These are phyloP conservation scores for Albula goreensis DNA, from an alignment of 2,113 vertebrate species.

Conservation along the genomic window DNA sequence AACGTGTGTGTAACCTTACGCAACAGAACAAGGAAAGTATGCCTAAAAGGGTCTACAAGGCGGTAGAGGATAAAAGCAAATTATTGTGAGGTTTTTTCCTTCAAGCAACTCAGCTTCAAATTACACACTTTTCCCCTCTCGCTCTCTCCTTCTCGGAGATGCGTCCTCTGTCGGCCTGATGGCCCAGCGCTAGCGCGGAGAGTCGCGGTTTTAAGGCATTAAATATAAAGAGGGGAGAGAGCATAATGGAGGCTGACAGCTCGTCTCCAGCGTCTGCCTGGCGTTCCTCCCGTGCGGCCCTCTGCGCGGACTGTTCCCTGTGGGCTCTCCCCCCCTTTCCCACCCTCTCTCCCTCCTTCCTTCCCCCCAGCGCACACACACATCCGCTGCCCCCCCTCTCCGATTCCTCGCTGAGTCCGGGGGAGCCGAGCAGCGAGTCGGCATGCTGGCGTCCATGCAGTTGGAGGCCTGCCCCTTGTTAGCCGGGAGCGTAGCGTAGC, in stretches of 20 bases:
- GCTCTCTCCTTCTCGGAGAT: not conserved
- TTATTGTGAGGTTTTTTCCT: not conserved
- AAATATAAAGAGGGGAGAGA: constrained; percentile 92
- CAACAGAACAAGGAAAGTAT: not conserved
- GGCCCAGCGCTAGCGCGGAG: constrained; percentile 63
- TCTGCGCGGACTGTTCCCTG: constrained; percentile 27
- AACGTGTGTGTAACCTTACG: not conserved
- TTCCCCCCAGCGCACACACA: not conserved
- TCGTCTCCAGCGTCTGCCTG: constrained; percentile 78
- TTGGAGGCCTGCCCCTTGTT: too few species aligned
- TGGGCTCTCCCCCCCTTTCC: constrained; percentile 38
- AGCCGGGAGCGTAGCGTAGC: constrained; percentile 50
- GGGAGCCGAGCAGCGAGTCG: too few species aligned
- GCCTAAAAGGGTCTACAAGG: not conserved
- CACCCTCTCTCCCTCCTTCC: constrained; percentile 43
- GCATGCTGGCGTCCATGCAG: too few species aligned
- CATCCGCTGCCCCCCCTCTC: not conserved
- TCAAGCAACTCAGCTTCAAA: not conserved
- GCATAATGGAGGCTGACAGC: constrained; percentile 93
- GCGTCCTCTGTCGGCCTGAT: constrained; percentile 67
- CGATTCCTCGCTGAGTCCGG: constrained; percentile 51
- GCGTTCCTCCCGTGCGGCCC: constrained; percentile 61
- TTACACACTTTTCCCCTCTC: not conserved
- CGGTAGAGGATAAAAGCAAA: not conserved
- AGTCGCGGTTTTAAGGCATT: constrained; percentile 86